Evolutionary conservation across 2,888 invertebrate genomes (phyloP).

Genomic region (Brachylomia viminalis): DNA sequence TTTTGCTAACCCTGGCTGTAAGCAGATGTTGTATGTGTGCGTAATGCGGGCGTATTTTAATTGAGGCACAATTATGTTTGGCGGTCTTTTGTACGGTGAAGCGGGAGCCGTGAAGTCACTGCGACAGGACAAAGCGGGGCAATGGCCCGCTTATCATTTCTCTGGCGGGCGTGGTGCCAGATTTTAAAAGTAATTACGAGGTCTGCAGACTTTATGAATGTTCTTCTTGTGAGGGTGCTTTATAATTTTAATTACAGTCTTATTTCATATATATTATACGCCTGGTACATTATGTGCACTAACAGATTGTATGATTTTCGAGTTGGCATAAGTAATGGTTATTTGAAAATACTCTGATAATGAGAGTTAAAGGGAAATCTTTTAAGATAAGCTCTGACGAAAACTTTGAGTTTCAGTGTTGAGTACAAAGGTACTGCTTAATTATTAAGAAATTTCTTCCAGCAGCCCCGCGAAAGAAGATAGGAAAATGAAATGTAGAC

Average conservation of each 20-base stretch:
- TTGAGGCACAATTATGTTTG: slow-evolving; percentile 75
- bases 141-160: slow-evolving; percentile 66
- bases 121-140: slow-evolving; percentile 60
- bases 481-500: too few relatives aligned
- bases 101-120: slow-evolving; percentile 53
- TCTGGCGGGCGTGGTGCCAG: slow-evolving; percentile 40
- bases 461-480: too few relatives aligned
- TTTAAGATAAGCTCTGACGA: background rate
- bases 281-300: background rate
- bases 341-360: too few relatives aligned
- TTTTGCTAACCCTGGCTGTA: slow-evolving; percentile 42
- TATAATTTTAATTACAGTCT: slow-evolving; percentile 34
- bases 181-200: slow-evolving; percentile 54
- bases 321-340: too few relatives aligned
- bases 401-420: too few relatives aligned
- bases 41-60: slow-evolving; percentile 78
- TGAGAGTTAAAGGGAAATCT: background rate
- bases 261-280: background rate
- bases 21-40: slow-evolving; percentile 57
- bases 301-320: background rate
- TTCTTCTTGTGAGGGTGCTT: slow-evolving; percentile 30
- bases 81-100: slow-evolving; percentile 70
- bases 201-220: slow-evolving; percentile 50
- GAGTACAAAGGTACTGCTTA: too few relatives aligned
- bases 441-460: too few relatives aligned